These are phyloP conservation scores for Himalopsyche japonica DNA, from an alignment of 2,888 invertebrate genomes.

Conservation along the genomic window DNA sequence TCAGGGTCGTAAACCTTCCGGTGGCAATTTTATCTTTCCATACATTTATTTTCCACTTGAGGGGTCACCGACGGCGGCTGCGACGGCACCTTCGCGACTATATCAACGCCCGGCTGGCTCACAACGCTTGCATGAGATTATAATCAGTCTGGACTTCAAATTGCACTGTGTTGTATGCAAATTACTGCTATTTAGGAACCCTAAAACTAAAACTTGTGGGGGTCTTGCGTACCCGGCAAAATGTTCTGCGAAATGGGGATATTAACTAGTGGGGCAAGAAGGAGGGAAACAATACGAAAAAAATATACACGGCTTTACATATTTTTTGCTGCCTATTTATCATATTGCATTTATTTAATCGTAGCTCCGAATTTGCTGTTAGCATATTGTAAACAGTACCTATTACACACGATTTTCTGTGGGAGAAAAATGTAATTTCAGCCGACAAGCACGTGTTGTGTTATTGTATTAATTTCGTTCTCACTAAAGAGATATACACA, in stretches of 20 bases:
- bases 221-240: neutral
- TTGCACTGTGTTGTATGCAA: constrained; percentile 33
- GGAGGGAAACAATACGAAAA: neutral
- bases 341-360: neutral
- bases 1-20: neutral
- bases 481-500: neutral
- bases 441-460: neutral
- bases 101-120: constrained; percentile 5
- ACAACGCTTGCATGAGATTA: constrained; percentile 27
- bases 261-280: neutral
- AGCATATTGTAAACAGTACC: neutral
- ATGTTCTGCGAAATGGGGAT: neutral
- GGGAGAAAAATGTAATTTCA: neutral
- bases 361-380: neutral
- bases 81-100: neutral
- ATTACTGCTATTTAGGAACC: constrained; percentile 27
- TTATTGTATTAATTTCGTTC: neutral
- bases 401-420: neutral
- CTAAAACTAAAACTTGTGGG: constrained; percentile 19
- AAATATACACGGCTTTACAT: neutral
- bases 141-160: constrained; percentile 31
- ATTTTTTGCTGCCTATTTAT: constrained; percentile 7
- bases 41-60: neutral
- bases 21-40: neutral
- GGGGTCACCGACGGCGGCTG: neutral